A percentile compares a stretch with the other conserved stretches of the same genome.
These are phyloP conservation scores for Drosophila sordidula DNA, from an alignment of 2,888 invertebrate species.

Conservation along the genomic window DNA sequence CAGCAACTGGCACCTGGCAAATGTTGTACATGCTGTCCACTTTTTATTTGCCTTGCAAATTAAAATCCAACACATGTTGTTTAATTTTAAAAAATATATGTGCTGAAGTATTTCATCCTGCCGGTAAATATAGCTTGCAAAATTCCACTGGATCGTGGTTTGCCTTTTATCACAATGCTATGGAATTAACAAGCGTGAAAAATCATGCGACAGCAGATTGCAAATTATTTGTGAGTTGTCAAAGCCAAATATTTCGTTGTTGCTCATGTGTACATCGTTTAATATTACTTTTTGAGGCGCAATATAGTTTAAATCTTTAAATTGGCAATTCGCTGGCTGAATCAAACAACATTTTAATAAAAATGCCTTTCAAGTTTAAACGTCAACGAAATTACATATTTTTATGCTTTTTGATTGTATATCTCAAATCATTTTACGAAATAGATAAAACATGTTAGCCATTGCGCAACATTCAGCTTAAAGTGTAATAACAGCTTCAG, in stretches of 20 bases:
- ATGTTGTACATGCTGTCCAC: constrained; percentile 67
- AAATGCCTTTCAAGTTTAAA: neutral
- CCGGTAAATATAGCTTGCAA: constrained; percentile 30
- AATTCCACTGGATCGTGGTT: constrained; percentile 13
- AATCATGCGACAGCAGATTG: constrained; percentile 70
- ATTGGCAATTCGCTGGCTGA: neutral
- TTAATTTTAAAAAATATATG: constrained; percentile 66
- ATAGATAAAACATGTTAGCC: no score
- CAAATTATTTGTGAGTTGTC: constrained; percentile 52
- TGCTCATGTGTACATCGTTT: constrained; percentile 8
- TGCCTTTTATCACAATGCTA: constrained; percentile 41
- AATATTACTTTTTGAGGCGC: neutral
- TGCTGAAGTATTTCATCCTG: constrained; percentile 6
- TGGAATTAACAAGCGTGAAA: constrained; percentile 73
- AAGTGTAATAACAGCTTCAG: no score
- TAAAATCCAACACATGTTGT: constrained; percentile 76
- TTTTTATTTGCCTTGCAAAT: constrained; percentile 73
- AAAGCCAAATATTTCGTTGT: constrained; percentile 33
- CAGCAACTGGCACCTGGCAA: constrained; percentile 34
- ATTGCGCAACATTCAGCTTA: no score
- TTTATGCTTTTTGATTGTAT: no score
- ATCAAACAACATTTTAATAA: neutral
- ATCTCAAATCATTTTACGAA: no score
- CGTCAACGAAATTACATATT: no score
- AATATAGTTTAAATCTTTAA: constrained; percentile 21